Conservation (phyloP, 2,888 invertebrate genomes). For the Sycophila texana region DNA sequence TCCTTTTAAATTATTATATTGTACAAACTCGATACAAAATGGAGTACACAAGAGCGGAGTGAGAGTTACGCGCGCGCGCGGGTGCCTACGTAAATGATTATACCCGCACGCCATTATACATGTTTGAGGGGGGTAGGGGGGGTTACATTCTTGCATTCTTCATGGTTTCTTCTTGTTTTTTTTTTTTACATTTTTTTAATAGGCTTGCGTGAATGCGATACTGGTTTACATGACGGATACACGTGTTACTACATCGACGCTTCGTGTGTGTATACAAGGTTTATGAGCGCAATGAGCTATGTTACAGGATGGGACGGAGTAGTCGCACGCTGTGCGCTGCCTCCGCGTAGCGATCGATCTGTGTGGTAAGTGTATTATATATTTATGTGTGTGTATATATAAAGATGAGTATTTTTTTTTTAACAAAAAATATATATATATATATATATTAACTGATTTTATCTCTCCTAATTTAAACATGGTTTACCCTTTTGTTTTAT, state of each 20-base stretch:
- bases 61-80: not conserved
- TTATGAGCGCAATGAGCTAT: slow-evolving; percentile 51
- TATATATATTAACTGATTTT: slow-evolving; percentile 26
- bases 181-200: slow-evolving; percentile 4
- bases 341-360: not conserved
- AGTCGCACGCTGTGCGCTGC: not conserved
- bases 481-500: not conserved
- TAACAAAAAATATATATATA: slow-evolving; percentile 29
- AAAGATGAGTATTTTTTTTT: slow-evolving; percentile 32
- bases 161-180: not conserved
- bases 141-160: too few species aligned
- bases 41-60: not conserved
- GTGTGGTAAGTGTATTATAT: not conserved
- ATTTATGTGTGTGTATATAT: not conserved
- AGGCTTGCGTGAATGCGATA: not conserved
- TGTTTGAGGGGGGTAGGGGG: too few species aligned
- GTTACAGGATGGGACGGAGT: slow-evolving; percentile 39
- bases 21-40: slow-evolving; percentile 50
- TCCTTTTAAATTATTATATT: slow-evolving; percentile 57
- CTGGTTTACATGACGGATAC: slow-evolving; percentile 20
- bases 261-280: not conserved
- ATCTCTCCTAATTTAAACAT: not conserved
- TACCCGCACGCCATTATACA: not conserved
- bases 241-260: slow-evolving; percentile 15
- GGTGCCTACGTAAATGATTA: slow-evolving; percentile 4